Base-by-base conservation (phyloP, 2,113 vertebrate species). In the Melanotaenia duboulayi region DNA sequence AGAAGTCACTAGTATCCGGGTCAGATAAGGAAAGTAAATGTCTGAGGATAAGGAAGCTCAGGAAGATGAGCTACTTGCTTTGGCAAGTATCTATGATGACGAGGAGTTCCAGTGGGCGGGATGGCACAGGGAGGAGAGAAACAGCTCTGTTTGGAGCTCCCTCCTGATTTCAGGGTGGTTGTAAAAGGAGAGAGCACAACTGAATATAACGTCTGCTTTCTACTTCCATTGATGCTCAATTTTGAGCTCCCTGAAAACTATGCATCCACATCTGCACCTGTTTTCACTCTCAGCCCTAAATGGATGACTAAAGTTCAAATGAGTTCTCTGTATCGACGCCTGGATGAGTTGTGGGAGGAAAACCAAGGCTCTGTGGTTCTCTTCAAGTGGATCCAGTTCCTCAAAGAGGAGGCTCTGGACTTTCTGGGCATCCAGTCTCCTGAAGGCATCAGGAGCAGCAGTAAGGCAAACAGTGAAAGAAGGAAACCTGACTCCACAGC, bases 321-420 rank as follows among this genome's bases (percentile, higher is more conserved):
- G 69, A 95, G 94, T 10, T 86, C 92, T 44, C 92, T 99, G 22
- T 99, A 97, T 93, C 95, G 88, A 73, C 95, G 93, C 58, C 90
- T 99, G 58, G 97, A 99, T 87, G 93, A 96, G 7, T 83, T 98
- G 3, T 99, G 97, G 96, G 92, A 97, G 80, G 96, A 98, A 76
- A 96, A 95, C 72, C 90, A 87, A 25, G 96, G 96, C 72, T 95
- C 90, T 0, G 97, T 97, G 86, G 93, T 99, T 79, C 90, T 99
- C 14, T 99, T 99, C 89, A 96, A 95, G 25, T 99, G 97, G 97
- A 95, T 98, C 90, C 97, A 97, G 88, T 97, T 99, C 74, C 95
- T 99, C 69, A 99, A 96, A 89, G 97, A 99, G 84, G 96, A 98
- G 65, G 93, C 94, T 0, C 62, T 99, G 60, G 93, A 89, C 0